phyloP scores from a whole-genome alignment of 2,797 vertebrate genomes.

The Sebastes itinus region DNA sequence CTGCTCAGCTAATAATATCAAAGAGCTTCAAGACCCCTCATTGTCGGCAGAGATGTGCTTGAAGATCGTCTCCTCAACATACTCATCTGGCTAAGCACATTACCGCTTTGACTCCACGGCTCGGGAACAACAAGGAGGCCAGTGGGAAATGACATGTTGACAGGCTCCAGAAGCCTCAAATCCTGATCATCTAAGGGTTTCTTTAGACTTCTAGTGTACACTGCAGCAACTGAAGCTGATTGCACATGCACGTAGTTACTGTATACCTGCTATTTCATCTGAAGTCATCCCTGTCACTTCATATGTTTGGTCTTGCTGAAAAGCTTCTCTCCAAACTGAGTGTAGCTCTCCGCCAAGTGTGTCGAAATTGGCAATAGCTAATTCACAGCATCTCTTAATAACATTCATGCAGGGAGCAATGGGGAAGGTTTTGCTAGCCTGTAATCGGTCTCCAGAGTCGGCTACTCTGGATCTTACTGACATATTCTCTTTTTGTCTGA shows the following conservation, averaged over 20 bases:
- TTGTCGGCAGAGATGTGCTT: background rate
- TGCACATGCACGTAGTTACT: background rate
- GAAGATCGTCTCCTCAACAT: background rate
- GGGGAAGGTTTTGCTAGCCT: background rate
- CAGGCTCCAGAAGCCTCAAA: background rate
- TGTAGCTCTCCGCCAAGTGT: background rate
- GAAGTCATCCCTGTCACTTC: background rate
- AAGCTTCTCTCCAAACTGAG: background rate
- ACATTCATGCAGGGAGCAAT: background rate
- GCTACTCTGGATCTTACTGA: background rate
- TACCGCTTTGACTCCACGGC: background rate
- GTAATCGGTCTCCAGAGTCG: background rate
- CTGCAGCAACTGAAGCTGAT: background rate
- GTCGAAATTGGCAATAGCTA: too few relatives aligned
- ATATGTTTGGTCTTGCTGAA: background rate
- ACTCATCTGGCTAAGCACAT: background rate
- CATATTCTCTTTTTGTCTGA: background rate
- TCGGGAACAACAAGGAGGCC: background rate
- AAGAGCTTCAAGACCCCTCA: background rate
- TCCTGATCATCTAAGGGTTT: background rate
- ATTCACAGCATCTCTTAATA: background rate
- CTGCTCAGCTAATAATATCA: background rate
- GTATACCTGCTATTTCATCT: background rate
- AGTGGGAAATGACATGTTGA: background rate
- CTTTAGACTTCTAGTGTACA: background rate